phyloP scores from a whole-genome alignment of 1,140 invertebrate genomes.

The Ylistrum balloti region DNA sequence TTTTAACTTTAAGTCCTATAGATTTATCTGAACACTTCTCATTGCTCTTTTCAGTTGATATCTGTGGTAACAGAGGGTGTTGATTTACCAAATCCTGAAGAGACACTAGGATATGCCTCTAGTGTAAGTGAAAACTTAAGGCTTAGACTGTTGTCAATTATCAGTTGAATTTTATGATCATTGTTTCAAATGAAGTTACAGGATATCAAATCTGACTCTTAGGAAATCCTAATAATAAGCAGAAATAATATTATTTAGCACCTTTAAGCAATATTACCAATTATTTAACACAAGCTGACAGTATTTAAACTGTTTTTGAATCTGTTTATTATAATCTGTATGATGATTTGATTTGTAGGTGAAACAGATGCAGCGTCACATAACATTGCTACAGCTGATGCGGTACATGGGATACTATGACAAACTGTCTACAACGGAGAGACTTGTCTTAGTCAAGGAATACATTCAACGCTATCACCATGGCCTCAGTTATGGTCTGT shows the following conservation, averaged over 20 bases:
- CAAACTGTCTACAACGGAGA: slow-evolving; percentile 81
- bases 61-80: neutral
- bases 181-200: too few relatives aligned
- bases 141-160: too few relatives aligned
- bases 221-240: too few relatives aligned
- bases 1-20: too few relatives aligned
- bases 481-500: slow-evolving; percentile 80
- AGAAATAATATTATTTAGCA: too few relatives aligned
- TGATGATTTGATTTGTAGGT: slow-evolving; percentile 71
- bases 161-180: too few relatives aligned
- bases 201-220: too few relatives aligned
- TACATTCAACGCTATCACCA: slow-evolving; percentile 77
- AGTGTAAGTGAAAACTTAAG: neutral
- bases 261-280: too few relatives aligned
- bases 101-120: neutral
- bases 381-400: slow-evolving; percentile 88
- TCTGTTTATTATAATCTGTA: too few relatives aligned
- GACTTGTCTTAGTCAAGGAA: slow-evolving; percentile 73
- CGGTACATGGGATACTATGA: slow-evolving; percentile 87
- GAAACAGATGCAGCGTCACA: slow-evolving; percentile 89
- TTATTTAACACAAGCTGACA: too few relatives aligned
- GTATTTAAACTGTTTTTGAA: too few relatives aligned
- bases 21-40: too few relatives aligned
- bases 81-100: neutral
- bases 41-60: neutral